Evolutionary conservation across 2,888 invertebrate species (phyloP).

Genomic region (Branchinecta sandiegonensis): DNA sequence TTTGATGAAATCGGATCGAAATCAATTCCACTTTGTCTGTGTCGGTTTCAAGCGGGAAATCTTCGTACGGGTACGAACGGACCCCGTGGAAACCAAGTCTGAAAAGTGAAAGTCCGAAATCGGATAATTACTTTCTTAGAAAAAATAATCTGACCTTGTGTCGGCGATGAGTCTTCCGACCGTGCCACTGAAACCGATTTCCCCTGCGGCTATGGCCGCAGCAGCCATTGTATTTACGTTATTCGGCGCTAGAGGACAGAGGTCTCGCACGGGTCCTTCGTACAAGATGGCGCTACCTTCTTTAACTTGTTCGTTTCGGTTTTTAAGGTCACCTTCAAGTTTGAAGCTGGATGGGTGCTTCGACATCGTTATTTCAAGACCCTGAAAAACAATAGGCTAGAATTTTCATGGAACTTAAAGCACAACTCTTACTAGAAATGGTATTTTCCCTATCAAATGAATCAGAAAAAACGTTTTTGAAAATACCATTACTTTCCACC

Average conservation of each 20-base stretch:
- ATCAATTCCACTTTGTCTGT: too few species aligned
- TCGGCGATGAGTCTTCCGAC: neutral
- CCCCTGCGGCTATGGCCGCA: conserved; percentile 39
- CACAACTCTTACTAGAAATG: too few species aligned
- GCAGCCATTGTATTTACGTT: conserved; percentile 46
- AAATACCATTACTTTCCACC: too few species aligned
- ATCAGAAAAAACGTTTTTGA: too few species aligned
- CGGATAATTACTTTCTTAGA: neutral
- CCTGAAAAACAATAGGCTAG: conserved; percentile 29
- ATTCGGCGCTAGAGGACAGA: conserved; percentile 42
- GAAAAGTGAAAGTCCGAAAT: too few species aligned
- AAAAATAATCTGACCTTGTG: neutral
- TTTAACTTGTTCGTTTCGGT: conserved; percentile 33
- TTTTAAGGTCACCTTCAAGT: conserved; percentile 36
- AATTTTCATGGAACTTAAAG: neutral
- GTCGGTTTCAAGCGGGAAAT: too few species aligned
- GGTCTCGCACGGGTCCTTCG: conserved; percentile 39
- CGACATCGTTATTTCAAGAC: conserved; percentile 39
- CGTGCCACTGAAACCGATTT: conserved; percentile 33
- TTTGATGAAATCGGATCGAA: too few species aligned
- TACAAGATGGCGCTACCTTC: conserved; percentile 32
- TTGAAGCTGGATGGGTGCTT: conserved; percentile 41
- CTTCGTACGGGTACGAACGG: too few species aligned
- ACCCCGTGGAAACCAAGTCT: too few species aligned
- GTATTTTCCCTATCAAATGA: too few species aligned